phyloP scores from a whole-genome alignment of 1,140 invertebrate genomes.

The Platorchestia sp. region DNA sequence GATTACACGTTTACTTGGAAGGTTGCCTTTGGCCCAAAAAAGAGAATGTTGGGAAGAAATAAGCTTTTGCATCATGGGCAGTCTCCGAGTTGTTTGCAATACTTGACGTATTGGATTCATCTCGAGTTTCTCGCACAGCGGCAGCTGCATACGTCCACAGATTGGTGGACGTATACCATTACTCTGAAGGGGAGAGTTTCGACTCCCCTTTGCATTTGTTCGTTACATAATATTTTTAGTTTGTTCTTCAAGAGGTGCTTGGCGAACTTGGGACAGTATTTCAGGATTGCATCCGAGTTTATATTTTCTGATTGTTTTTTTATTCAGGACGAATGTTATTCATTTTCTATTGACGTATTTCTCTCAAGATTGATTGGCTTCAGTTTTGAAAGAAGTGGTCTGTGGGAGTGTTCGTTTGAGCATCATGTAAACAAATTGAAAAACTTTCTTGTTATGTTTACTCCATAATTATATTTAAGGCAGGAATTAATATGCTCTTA shows the following conservation, averaged over 20 bases:
- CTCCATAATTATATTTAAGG: neutral
- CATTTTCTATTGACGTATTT: neutral
- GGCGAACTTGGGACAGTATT: neutral
- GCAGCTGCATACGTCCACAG: neutral
- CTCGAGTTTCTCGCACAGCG: neutral
- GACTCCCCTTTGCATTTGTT: neutral
- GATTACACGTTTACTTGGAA: neutral
- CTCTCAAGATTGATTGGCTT: neutral
- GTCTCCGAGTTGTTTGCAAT: neutral
- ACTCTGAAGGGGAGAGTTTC: too few species aligned
- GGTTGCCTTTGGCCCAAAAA: neutral
- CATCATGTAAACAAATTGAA: neutral
- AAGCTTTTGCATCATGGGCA: neutral
- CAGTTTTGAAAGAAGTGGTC: neutral
- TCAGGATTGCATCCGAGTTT: neutral
- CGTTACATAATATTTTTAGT: neutral
- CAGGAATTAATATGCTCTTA: neutral
- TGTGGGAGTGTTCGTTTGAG: neutral
- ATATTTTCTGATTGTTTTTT: neutral
- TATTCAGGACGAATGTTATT: neutral
- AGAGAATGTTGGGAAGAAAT: neutral
- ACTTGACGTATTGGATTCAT: neutral
- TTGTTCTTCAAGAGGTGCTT: neutral
- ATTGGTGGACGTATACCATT: neutral
- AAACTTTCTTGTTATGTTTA: neutral